A percentile compares a stretch with the other conserved stretches of the same genome.
Evolutionary conservation across 2,797 vertebrate genomes (phyloP).

Genomic region (Siniperca undulata): DNA sequence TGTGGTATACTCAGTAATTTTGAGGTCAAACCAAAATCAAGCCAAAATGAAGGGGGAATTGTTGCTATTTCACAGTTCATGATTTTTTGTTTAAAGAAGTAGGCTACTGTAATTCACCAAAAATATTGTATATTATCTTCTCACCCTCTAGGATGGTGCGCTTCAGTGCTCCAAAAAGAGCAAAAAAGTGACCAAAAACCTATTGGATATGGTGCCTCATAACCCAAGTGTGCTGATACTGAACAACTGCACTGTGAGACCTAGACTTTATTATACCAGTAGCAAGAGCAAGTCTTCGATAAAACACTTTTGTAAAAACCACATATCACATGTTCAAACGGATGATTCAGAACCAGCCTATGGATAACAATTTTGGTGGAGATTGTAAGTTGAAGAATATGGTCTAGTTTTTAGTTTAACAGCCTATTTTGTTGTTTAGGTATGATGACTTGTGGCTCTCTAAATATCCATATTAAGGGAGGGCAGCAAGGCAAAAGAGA

Average conservation of each 20-base stretch:
- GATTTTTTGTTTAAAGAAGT: neutral
- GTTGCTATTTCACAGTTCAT: neutral
- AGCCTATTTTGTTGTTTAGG: neutral
- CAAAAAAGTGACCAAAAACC: neutral
- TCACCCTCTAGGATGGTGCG: neutral
- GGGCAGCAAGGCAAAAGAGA: neutral
- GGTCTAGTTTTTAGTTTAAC: neutral
- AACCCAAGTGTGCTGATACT: neutral
- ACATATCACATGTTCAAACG: neutral
- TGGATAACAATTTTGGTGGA: neutral
- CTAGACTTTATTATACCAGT: neutral
- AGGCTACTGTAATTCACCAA: neutral
- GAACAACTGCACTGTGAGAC: neutral
- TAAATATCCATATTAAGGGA: neutral
- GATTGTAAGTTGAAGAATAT: neutral
- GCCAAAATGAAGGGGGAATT: neutral
- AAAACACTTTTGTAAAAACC: neutral
- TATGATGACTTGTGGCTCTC: neutral
- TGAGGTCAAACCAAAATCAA: slow-evolving; percentile 20
- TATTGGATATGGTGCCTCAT: neutral
- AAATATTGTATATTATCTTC: neutral
- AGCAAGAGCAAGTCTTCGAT: neutral
- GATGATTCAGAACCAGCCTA: neutral
- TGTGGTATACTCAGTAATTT: neutral
- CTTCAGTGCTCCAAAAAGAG: neutral